phyloP scores from a whole-genome alignment of 2,888 invertebrate species.

The Stegophylla sp. region DNA sequence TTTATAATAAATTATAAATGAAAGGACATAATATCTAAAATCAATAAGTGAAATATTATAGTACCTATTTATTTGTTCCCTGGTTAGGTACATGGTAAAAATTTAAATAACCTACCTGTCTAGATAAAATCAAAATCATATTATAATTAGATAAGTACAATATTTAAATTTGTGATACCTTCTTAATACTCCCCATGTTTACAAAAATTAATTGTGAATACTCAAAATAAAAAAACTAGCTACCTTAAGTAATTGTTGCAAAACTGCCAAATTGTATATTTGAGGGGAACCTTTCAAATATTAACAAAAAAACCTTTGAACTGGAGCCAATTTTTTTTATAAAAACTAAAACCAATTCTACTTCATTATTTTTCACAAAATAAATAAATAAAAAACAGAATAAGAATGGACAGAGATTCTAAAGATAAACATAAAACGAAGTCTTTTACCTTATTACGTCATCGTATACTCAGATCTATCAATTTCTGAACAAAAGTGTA shows the following conservation, averaged over 20 bases:
- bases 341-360: conserved; percentile 53
- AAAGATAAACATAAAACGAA: conserved; percentile 55
- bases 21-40: too few relatives aligned
- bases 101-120: not conserved
- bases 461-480: conserved; percentile 17
- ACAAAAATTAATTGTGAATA: conserved; percentile 44
- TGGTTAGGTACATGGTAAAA: not conserved
- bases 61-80: not conserved
- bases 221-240: conserved; percentile 14
- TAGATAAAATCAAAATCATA: not conserved
- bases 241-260: conserved; percentile 45
- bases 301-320: conserved; percentile 44
- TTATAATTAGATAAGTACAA: not conserved
- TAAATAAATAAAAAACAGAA: conserved; percentile 31
- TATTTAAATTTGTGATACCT: conserved; percentile 18
- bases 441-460: conserved; percentile 50
- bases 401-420: conserved; percentile 53
- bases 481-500: conserved; percentile 47
- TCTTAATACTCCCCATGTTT: conserved; percentile 19
- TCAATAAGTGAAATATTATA: not conserved
- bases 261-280: conserved; percentile 55
- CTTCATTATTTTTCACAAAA: conserved; percentile 43
- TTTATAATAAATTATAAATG: too few relatives aligned
- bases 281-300: conserved; percentile 38
- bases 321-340: conserved; percentile 50